A percentile compares a stretch with the other conserved stretches of the same genome.
Conservation (phyloP, 2,113 vertebrate genomes). For the Oncorhynchus clarkii region DNA sequence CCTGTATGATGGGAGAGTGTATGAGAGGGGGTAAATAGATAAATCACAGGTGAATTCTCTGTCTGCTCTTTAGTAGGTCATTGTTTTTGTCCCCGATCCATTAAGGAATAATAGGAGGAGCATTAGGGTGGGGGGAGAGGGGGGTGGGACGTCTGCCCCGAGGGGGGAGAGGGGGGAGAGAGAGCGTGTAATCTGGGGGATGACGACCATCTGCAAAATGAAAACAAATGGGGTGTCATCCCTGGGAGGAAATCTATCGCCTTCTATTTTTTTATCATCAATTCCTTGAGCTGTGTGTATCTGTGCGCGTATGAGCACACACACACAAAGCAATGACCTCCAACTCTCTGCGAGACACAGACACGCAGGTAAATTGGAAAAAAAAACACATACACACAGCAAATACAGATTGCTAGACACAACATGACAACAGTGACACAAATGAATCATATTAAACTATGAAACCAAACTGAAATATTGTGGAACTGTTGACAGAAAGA, state of each 20-base stretch:
- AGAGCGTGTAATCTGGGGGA: constrained; percentile 48
- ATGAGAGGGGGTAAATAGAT: constrained; percentile 50
- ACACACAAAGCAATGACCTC: not conserved
- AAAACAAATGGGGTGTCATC: constrained; percentile 74
- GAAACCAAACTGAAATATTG: no score
- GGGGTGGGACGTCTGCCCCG: constrained; percentile 42
- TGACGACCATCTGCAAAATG: constrained; percentile 61
- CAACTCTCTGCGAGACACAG: not conserved
- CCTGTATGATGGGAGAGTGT: not conserved
- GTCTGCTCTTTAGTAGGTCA: constrained; percentile 68
- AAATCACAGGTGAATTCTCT: constrained; percentile 62
- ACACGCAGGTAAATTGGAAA: no score
- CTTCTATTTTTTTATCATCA: constrained; percentile 60
- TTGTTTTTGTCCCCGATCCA: constrained; percentile 51
- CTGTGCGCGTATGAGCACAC: not conserved
- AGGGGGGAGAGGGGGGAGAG: not conserved
- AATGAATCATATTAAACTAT: not conserved
- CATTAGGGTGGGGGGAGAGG: constrained; percentile 41
- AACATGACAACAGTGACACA: not conserved
- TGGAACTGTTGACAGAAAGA: no score
- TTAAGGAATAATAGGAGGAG: constrained; percentile 63
- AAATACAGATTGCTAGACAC: not conserved
- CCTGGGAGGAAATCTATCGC: constrained; percentile 66
- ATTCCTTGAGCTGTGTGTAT: constrained; percentile 27
- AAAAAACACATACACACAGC: not conserved